phyloP scores from a whole-genome alignment of 1,140 invertebrate species.

The Dreissena polymorpha region DNA sequence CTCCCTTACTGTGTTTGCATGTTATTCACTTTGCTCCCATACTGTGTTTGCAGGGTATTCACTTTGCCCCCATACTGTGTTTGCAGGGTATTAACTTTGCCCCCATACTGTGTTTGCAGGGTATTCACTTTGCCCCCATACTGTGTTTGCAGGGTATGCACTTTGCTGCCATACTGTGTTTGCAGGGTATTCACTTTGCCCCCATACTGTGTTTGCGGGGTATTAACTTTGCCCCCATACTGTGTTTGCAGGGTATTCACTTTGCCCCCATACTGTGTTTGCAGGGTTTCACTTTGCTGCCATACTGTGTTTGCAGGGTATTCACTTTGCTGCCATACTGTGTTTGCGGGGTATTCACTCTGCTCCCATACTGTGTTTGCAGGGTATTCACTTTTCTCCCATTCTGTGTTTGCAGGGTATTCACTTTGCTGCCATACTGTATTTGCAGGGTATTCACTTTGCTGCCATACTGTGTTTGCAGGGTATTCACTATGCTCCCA shows the following conservation, averaged over 20 bases:
- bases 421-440: no score
- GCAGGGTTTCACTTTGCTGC: conserved; percentile 85
- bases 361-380: no score
- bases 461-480: conserved; percentile 89
- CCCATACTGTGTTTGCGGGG: conserved; percentile 87
- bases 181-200: conserved; percentile 88
- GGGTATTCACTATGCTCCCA: no score
- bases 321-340: conserved; percentile 92
- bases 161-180: no score
- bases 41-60: conserved; percentile 86
- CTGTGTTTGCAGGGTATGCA: no score
- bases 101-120: no score
- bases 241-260: conserved; percentile 86
- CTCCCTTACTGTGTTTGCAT: no score
- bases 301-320: conserved; percentile 82
- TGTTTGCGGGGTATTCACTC: no score
- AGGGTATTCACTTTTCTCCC: conserved; percentile 91
- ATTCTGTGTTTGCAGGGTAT: conserved; percentile 87
- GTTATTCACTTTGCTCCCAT: conserved; percentile 93
- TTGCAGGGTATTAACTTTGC: no score
- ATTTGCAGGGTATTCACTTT: conserved; percentile 87
- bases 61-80: conserved; percentile 89
- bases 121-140: conserved; percentile 92
- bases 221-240: no score
- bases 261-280: conserved; percentile 89